phyloP scores from a whole-genome alignment of 2,113 vertebrate species.

The Macquaria ambigua region DNA sequence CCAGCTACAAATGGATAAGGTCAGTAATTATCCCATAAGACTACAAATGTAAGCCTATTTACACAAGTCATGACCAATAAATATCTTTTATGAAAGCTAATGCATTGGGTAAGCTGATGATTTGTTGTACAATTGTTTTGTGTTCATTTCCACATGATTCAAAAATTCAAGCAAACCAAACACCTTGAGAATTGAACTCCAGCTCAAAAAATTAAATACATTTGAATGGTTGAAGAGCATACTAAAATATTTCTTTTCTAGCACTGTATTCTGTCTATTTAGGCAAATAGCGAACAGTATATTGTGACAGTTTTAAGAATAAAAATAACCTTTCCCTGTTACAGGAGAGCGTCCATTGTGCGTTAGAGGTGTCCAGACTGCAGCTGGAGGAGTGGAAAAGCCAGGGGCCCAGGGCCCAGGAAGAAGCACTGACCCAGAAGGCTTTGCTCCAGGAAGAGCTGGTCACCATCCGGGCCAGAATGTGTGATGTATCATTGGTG shows the following conservation, averaged over 20 bases:
- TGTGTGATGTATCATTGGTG: constrained; percentile 90
- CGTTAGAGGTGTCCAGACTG: constrained; percentile 87
- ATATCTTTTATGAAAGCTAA: neutral
- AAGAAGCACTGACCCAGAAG: constrained; percentile 86
- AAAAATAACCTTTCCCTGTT: neutral
- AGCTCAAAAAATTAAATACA: neutral
- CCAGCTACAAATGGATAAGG: constrained; percentile 89
- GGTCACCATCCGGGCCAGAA: constrained; percentile 89
- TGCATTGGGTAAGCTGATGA: neutral
- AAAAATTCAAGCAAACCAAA: neutral
- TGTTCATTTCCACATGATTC: too few relatives aligned
- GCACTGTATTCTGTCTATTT: neutral
- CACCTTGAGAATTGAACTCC: neutral
- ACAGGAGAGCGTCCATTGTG: constrained; percentile 89
- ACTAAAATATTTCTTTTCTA: neutral
- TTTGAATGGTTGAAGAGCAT: neutral
- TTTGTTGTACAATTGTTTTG: neutral
- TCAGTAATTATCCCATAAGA: constrained; percentile 41
- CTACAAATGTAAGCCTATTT: neutral
- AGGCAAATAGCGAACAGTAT: neutral
- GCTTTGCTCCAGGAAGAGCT: constrained; percentile 91
- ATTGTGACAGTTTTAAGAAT: neutral
- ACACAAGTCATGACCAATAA: neutral
- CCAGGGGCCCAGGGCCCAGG: constrained; percentile 64
- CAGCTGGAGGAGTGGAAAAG: constrained; percentile 84